These are phyloP conservation scores for Mastomys coucha DNA, from an alignment of 2,113 vertebrate genomes.

Conservation along the genomic window DNA sequence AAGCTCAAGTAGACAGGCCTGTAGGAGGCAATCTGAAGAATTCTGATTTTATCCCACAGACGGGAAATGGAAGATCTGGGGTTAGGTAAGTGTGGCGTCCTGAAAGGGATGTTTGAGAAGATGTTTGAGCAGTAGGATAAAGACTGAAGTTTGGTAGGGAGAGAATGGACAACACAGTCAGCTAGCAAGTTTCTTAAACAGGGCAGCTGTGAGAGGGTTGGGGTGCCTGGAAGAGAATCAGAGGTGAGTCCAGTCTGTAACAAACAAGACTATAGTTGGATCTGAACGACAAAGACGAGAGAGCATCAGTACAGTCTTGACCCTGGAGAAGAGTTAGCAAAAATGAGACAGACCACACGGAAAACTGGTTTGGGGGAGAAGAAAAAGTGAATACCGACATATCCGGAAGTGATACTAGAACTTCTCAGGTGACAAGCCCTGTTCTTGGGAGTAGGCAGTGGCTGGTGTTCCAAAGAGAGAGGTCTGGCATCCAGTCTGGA, in stretches of 20 bases:
- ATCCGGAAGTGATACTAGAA: not conserved
- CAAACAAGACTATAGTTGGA: not conserved
- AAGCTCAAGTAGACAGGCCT: not conserved
- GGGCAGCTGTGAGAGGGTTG: not conserved
- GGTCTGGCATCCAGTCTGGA: not conserved
- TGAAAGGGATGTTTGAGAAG: slow-evolving; percentile 8
- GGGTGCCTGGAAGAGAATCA: not conserved
- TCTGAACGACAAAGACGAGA: not conserved
- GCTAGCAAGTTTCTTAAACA: not conserved
- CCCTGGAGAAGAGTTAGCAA: not conserved
- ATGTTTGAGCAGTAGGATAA: slow-evolving; percentile 20
- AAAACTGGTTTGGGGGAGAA: not conserved
- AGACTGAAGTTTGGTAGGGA: slow-evolving; percentile 35
- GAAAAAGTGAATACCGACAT: not conserved
- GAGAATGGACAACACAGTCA: not conserved
- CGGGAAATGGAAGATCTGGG: not conserved
- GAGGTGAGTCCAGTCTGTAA: not conserved
- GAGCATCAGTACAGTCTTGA: slow-evolving; percentile 7
- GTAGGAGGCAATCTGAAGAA: not conserved
- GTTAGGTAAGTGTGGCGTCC: not conserved
- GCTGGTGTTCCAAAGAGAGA: slow-evolving; percentile 10
- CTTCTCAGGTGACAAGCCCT: not conserved
- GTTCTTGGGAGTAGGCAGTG: not conserved
- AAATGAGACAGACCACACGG: not conserved
- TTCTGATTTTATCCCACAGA: not conserved